Conservation (phyloP, 2,888 invertebrate genomes). For the Pogonocherus hispidulus region DNA sequence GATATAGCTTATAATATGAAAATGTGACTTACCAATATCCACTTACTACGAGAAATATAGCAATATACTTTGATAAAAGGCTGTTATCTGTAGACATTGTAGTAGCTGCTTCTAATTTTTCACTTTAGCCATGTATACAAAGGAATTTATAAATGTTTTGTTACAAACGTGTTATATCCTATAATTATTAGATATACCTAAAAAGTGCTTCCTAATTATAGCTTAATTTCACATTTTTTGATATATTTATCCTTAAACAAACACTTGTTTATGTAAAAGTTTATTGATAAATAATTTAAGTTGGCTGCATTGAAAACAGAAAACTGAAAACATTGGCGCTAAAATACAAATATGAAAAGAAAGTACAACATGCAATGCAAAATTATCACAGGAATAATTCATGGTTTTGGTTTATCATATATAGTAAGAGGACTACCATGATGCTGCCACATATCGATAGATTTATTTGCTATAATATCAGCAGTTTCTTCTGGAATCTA, state of each 20-base stretch:
- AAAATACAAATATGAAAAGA: background rate
- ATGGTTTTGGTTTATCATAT: constrained; percentile 65
- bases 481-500: constrained; percentile 85
- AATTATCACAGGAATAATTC: background rate
- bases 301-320: background rate
- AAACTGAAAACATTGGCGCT: background rate
- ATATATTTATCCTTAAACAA: too few species aligned
- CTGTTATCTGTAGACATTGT: constrained; percentile 50
- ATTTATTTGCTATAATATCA: constrained; percentile 87
- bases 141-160: background rate
- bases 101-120: background rate
- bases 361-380: background rate
- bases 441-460: constrained; percentile 89
- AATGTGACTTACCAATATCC: constrained; percentile 79
- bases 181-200: too few species aligned
- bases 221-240: too few species aligned
- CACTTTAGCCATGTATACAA: background rate
- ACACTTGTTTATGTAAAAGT: too few species aligned
- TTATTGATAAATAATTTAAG: background rate
- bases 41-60: constrained; percentile 81
- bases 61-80: constrained; percentile 75
- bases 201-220: too few species aligned
- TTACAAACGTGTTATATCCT: background rate
- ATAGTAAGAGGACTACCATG: constrained; percentile 75
- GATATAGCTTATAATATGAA: background rate